Conservation (phyloP, 2,888 invertebrate genomes). For the Kryphioiulus occultus region DNA sequence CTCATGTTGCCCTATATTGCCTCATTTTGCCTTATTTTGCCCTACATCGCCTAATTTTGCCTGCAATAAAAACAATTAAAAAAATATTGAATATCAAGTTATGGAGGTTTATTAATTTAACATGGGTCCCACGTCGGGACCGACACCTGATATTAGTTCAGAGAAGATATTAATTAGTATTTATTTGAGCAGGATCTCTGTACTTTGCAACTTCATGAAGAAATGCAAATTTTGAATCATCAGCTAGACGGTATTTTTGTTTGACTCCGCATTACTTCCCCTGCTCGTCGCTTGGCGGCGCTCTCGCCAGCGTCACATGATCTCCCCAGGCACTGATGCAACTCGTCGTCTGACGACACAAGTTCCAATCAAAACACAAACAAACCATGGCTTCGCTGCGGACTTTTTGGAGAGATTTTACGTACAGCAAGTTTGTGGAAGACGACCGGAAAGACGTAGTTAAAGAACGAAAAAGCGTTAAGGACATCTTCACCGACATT, state of each 20-base stretch:
- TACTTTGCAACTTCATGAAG: no score
- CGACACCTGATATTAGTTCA: no score
- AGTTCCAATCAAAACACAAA: conserved; percentile 14
- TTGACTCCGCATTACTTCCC: background rate
- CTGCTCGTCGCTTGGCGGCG: background rate
- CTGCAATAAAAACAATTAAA: no score
- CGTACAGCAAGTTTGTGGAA: background rate
- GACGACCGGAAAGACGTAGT: background rate
- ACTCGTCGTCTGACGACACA: background rate
- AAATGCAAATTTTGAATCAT: background rate
- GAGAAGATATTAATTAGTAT: no score
- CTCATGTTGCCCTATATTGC: no score
- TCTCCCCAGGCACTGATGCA: background rate
- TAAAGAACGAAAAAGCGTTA: background rate
- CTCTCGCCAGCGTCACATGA: background rate
- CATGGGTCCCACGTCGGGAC: no score
- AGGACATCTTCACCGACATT: conserved; percentile 29
- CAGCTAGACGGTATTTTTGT: background rate
- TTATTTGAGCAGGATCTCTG: no score
- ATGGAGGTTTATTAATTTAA: no score
- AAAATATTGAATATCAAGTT: no score
- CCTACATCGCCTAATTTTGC: no score
- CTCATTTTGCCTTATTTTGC: no score
- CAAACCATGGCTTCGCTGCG: conserved; percentile 42
- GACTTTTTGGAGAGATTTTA: background rate